phyloP scores from a whole-genome alignment of 1,140 invertebrate species.

The Sarcophaga peregrina region DNA sequence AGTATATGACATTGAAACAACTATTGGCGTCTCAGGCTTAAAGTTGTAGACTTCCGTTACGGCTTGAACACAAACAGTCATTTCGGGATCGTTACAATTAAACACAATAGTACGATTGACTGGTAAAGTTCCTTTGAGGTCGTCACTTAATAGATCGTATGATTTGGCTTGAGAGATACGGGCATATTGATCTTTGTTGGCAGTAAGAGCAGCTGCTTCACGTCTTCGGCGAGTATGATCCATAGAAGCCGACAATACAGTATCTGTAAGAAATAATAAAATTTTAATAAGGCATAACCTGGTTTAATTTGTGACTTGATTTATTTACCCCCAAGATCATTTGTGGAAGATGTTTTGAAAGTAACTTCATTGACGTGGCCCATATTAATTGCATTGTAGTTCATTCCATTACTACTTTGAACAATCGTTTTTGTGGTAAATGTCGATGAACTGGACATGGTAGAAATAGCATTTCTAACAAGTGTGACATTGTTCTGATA shows the following conservation, averaged over 20 bases:
- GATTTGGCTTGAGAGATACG: slow-evolving; percentile 56
- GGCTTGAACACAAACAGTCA: slow-evolving; percentile 58
- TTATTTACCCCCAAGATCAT: slow-evolving; percentile 28
- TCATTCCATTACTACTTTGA: slow-evolving; percentile 48
- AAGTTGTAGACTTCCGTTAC: slow-evolving; percentile 59
- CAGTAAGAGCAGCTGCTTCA: slow-evolving; percentile 54
- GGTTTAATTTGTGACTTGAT: neutral
- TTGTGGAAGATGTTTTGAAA: neutral
- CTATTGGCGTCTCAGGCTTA: slow-evolving; percentile 56
- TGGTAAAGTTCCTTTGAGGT: slow-evolving; percentile 58
- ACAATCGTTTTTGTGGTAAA: slow-evolving; percentile 12
- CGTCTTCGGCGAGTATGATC: slow-evolving; percentile 49
- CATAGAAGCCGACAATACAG: slow-evolving; percentile 53
- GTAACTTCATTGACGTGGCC: slow-evolving; percentile 51
- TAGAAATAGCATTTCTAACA: slow-evolving; percentile 54
- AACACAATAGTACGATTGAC: slow-evolving; percentile 65
- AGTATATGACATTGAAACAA: slow-evolving; percentile 56
- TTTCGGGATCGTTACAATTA: slow-evolving; percentile 59
- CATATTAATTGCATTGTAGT: slow-evolving; percentile 53
- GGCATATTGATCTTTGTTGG: slow-evolving; percentile 61
- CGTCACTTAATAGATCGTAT: slow-evolving; percentile 59
- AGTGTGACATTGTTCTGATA: slow-evolving; percentile 60
- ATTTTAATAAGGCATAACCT: neutral
- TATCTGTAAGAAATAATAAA: slow-evolving; percentile 45
- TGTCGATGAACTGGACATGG: slow-evolving; percentile 34